Evolutionary conservation across 2,888 invertebrate genomes (phyloP).

Genomic region (Dione vanillae): DNA sequence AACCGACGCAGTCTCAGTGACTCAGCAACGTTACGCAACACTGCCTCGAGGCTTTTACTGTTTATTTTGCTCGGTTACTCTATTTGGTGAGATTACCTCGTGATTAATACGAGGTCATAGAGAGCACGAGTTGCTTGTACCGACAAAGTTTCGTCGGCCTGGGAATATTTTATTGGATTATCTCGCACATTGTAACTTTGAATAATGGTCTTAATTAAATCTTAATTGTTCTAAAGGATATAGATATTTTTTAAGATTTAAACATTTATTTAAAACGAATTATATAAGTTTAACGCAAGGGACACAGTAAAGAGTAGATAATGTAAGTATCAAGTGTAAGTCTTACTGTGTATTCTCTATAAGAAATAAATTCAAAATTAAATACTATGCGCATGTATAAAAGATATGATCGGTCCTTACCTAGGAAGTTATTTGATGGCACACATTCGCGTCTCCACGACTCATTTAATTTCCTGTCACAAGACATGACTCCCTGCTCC

Average conservation of each 20-base stretch:
- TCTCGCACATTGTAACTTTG: conserved; percentile 12
- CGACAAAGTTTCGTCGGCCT: conserved; percentile 23
- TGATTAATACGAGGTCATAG: conserved; percentile 55
- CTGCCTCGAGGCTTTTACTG: conserved; percentile 52
- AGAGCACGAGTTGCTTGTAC: conserved; percentile 39
- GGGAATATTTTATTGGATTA: conserved; percentile 34
- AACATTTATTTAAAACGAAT: not conserved
- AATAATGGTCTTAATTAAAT: not conserved
- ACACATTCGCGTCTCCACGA: conserved; percentile 67
- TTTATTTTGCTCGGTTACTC: conserved; percentile 55
- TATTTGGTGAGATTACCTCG: conserved; percentile 66
- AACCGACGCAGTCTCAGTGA: conserved; percentile 52
- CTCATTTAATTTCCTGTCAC: conserved; percentile 77
- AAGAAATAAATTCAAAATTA: not conserved
- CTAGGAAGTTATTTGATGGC: conserved; percentile 68
- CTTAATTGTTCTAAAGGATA: conserved; percentile 2
- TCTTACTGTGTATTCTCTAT: no score
- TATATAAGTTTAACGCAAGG: not conserved
- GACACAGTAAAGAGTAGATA: not conserved
- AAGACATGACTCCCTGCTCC: conserved; percentile 47
- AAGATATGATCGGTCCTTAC: conserved; percentile 2
- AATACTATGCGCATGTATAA: not conserved
- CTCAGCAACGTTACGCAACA: conserved; percentile 68
- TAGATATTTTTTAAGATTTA: not conserved
- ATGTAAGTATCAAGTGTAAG: no score